Base-by-base conservation (phyloP, 2,888 invertebrate genomes). In the Drosophila yooni region DNA sequence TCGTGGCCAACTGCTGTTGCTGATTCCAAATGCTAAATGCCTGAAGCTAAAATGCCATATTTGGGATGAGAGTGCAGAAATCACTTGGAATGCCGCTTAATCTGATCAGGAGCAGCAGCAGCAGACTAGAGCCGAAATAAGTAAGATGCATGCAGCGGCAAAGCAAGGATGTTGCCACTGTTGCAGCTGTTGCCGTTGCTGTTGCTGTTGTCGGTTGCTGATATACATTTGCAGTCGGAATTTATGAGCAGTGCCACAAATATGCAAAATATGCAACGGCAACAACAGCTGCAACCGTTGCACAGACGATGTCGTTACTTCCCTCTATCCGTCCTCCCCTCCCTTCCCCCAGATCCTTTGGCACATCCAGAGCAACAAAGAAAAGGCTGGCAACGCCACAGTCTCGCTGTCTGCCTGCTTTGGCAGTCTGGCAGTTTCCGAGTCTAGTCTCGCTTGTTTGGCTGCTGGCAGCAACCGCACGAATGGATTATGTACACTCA, bases 401-500 rank as follows among this genome's bases (percentile, higher is more conserved):
- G 48, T 36, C n/a, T 43, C 29, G 15, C 43, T 33, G 48, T 48
- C 57, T 51, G 34, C 6, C n/a, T 52, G 18, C 60, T 56, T 58
- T 72, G 48, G 40, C 43, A 46, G 50, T 60, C 31, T 54, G 25
- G 38, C n/a, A 18, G 56, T 38, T 25, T 40, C 27, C 48, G 50
- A 29, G 31, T 36, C 27, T 50, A 56, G 70, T 54, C 56, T 52
- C 52, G 63, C 21, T 51, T 70, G 58, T 46, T 58, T 67, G 72
- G 58, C 54, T 58, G 57, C 58, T 60, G 69, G 66, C 79, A 65
- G 72, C 57, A 73, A 89, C 90, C 88, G 74, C 90, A 84, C 74
- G 80, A 84, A 90, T 87, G 90, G 88, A 87, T 90, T 87, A 82
- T 65, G 74, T 53, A 70, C 61, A 56, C 56, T 56, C 27, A 27